Evolutionary conservation across 2,797 vertebrate species (phyloP).

Genomic region (Phaenicophaeus curvirostris): DNA sequence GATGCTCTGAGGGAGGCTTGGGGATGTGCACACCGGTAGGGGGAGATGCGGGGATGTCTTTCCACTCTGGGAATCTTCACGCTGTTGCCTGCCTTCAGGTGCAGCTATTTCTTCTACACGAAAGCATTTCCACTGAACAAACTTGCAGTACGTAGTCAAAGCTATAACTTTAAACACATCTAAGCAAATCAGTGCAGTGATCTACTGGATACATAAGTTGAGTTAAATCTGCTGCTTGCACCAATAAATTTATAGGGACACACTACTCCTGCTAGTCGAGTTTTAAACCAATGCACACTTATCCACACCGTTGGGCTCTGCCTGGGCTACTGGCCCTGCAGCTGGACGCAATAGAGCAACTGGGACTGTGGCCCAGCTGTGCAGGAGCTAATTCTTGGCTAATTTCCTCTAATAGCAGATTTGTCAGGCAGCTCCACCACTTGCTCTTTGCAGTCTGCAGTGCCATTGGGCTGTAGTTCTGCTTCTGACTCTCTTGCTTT

Average conservation of each 20-base stretch:
- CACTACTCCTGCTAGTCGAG: background rate
- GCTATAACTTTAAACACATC: background rate
- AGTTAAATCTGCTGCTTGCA: background rate
- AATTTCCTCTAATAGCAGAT: slow-evolving; percentile 56
- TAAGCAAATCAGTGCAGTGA: background rate
- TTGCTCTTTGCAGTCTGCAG: slow-evolving; percentile 57
- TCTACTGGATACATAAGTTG: background rate
- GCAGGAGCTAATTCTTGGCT: slow-evolving; percentile 50
- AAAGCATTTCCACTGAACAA: background rate
- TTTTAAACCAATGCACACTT: background rate
- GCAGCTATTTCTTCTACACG: background rate
- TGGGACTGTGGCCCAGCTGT: slow-evolving; percentile 51
- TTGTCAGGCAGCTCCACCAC: slow-evolving; percentile 57
- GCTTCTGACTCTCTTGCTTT: slow-evolving; percentile 53
- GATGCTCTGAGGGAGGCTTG: background rate
- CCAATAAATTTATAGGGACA: background rate
- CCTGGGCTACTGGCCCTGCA: slow-evolving; percentile 36
- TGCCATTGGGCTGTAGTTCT: slow-evolving; percentile 53
- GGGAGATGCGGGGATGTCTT: slow-evolving; percentile 49
- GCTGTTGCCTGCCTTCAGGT: background rate
- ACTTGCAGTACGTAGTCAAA: slow-evolving; percentile 17
- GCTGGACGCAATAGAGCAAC: slow-evolving; percentile 46
- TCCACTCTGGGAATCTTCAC: background rate
- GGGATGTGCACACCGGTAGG: background rate
- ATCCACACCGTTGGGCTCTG: background rate